Percentiles rank a stretch among this genome's conserved stretches.
phyloP scores from a whole-genome alignment of 1,140 invertebrate species.

The Drosophila pallidifrons region DNA sequence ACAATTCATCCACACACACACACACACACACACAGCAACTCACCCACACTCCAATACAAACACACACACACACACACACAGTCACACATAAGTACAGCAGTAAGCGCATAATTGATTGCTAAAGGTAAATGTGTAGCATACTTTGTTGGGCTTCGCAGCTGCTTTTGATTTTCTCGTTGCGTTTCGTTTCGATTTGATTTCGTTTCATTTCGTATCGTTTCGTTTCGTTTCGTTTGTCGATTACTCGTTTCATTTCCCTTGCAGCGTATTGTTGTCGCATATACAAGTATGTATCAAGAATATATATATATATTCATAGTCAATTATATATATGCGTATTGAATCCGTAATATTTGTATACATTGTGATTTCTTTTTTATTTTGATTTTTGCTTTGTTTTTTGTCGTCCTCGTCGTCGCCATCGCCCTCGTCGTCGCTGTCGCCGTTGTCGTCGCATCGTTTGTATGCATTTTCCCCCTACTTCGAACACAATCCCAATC shows the following conservation, averaged over 20 bases:
- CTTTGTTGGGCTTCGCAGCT: conserved; percentile 75
- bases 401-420: neutral
- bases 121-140: conserved; percentile 66
- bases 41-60: neutral
- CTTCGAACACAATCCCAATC: conserved; percentile 1
- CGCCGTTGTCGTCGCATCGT: conserved; percentile 3
- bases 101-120: conserved; percentile 53
- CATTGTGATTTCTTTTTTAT: conserved; percentile 13
- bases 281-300: neutral
- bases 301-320: neutral
- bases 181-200: conserved; percentile 10
- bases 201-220: conserved; percentile 11
- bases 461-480: conserved; percentile 13
- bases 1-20: conserved; percentile 40
- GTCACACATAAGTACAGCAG: conserved; percentile 28
- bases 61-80: conserved; percentile 8
- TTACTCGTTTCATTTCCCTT: conserved; percentile 2
- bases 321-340: neutral
- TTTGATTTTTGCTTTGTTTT: conserved; percentile 11
- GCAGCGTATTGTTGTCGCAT: conserved; percentile 35
- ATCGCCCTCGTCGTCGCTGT: neutral
- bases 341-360: conserved; percentile 6
- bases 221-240: neutral
- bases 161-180: conserved; percentile 42
- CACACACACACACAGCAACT: neutral